Base-by-base conservation (phyloP, 2,888 invertebrate genomes). In the Gibbula magus region DNA sequence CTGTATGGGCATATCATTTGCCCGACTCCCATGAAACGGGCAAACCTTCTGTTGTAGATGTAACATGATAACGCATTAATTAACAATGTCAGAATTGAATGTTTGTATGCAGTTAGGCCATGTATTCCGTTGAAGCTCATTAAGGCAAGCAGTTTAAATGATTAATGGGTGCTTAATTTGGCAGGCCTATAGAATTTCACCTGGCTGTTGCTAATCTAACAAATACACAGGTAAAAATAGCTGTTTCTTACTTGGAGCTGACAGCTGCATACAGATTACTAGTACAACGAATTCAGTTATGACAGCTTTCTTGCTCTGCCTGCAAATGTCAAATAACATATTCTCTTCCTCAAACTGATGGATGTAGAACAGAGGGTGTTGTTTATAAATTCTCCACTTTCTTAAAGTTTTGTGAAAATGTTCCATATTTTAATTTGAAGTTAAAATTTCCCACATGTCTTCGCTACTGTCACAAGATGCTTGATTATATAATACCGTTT, bases 291-390 rank as follows among this genome's bases (percentile, higher is more conserved):
- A 61, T 22, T 16, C 3, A 61, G 13, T 29, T 29, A 61, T 29
- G 61, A 61, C 61, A 61, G 61, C 29, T 45, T 45, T 45, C 13
- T 10, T 45, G 45, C 13, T 61, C 16, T 61, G 61, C 16, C 61
- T 61, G 61, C 20, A 61, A 61, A 61, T 61, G 61, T 61, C 61
- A 61, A 61, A 61, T 61, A 61, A n/a, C 25, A 61, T n/a, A n/a
- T n/a, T n/a, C n/a, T n/a, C n/a, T n/a, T n/a, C n/a, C n/a, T n/a
- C n/a, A n/a, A n/a, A n/a, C n/a, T n/a, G n/a, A n/a, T n/a, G n/a
- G n/a, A n/a, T n/a, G n/a, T n/a, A n/a, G n/a, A n/a, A n/a, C n/a
- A n/a, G n/a, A n/a, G n/a, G n/a, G n/a, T n/a, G n/a, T n/a, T n/a
- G n/a, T n/a, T n/a, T n/a, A n/a, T n/a, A n/a, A n/a, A n/a, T n/a